These are phyloP conservation scores for Lampropteryx suffumata DNA, from an alignment of 2,888 invertebrate species.

Conservation along the genomic window DNA sequence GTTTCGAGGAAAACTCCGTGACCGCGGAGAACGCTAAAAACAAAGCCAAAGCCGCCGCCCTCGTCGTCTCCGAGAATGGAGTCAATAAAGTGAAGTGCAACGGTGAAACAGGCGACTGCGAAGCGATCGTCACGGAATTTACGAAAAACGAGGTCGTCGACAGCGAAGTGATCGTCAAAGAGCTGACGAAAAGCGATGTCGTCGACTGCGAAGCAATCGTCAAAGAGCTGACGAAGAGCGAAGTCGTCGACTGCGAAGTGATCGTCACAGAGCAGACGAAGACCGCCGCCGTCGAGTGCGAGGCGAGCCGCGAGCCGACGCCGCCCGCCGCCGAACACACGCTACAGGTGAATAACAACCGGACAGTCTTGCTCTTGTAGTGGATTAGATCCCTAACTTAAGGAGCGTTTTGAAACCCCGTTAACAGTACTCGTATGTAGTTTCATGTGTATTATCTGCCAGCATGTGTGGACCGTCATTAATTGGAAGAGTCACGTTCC, in stretches of 20 bases:
- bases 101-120: conserved; percentile 39
- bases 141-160: not conserved
- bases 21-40: conserved; percentile 49
- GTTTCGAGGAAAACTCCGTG: conserved; percentile 37
- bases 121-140: not conserved
- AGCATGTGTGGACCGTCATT: conserved; percentile 73
- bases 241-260: conserved; percentile 19
- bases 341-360: conserved; percentile 72
- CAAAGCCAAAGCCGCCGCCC: conserved; percentile 41
- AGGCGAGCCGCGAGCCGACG: not conserved
- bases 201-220: not conserved
- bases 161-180: too few species aligned
- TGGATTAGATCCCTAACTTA: conserved; percentile 69
- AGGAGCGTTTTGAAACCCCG: conserved; percentile 58
- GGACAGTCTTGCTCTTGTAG: conserved; percentile 71
- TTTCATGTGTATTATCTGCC: conserved; percentile 70
- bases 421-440: conserved; percentile 69
- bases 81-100: conserved; percentile 49
- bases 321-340: conserved; percentile 38
- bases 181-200: too few species aligned
- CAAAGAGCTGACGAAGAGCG: conserved; percentile 26
- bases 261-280: not conserved
- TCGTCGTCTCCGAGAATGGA: conserved; percentile 39
- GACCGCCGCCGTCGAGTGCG: not conserved
- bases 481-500: conserved; percentile 56